Conservation (phyloP, 2,113 vertebrate genomes). For the Cololabis saira region DNA sequence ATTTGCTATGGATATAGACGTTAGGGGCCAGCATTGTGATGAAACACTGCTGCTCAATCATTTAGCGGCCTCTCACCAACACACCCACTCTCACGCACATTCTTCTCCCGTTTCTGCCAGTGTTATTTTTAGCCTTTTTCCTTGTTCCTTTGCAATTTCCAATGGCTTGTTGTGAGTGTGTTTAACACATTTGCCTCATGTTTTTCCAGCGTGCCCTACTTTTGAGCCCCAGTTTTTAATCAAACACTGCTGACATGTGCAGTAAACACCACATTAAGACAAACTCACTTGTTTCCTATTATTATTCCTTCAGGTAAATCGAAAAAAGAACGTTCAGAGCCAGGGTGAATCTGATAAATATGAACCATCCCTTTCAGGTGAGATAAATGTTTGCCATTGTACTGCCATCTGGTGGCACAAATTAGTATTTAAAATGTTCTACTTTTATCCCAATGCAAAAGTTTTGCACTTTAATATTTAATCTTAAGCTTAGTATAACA, state of each 20-base stretch:
- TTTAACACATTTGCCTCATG: conserved; percentile 18
- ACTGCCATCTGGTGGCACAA: conserved; percentile 63
- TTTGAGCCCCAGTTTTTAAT: neutral
- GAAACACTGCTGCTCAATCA: conserved; percentile 63
- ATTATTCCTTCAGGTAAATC: conserved; percentile 40
- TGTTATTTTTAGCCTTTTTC: conserved; percentile 56
- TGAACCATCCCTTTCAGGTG: conserved; percentile 65
- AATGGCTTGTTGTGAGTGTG: conserved; percentile 14
- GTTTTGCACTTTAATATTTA: too few species aligned
- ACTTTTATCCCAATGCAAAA: too few species aligned
- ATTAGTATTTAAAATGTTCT: neutral
- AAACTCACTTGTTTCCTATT: neutral
- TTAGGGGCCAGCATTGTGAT: conserved; percentile 62
- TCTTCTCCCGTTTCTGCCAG: conserved; percentile 28
- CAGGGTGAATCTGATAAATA: neutral
- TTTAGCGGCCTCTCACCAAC: conserved; percentile 50
- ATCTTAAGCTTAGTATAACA: too few species aligned
- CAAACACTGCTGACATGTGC: neutral
- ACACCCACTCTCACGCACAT: conserved; percentile 33
- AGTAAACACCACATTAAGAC: neutral
- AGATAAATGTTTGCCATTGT: conserved; percentile 26
- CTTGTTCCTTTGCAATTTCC: conserved; percentile 41
- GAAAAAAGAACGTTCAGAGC: conserved; percentile 33
- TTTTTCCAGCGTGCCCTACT: conserved; percentile 32
- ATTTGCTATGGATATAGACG: conserved; percentile 45